phyloP scores from a whole-genome alignment of 2,113 vertebrate genomes.

The Deroptyus accipitrinus region DNA sequence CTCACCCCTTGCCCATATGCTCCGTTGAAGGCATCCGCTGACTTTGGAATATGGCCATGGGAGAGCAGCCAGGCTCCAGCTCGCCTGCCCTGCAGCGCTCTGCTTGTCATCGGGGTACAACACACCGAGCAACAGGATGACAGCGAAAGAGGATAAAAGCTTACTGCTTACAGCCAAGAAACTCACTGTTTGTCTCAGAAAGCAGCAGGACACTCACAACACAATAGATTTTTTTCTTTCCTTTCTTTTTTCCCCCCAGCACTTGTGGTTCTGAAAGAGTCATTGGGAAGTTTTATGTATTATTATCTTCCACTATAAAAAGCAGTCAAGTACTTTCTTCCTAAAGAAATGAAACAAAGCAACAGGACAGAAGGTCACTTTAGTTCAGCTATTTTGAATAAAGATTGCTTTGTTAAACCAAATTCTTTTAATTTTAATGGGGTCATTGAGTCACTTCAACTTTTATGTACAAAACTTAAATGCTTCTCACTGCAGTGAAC shows the following conservation, averaged over 20 bases:
- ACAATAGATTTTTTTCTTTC: neutral
- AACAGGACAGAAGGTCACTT: neutral
- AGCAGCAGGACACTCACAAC: neutral
- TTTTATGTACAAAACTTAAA: neutral
- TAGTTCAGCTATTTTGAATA: neutral
- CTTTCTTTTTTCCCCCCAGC: accelerated
- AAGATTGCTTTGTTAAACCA: neutral
- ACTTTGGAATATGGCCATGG: neutral
- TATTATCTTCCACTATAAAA: neutral
- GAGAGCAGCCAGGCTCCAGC: neutral
- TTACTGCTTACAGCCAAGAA: neutral
- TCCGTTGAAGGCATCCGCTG: neutral
- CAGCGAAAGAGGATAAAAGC: accelerated
- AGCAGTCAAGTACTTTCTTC: neutral
- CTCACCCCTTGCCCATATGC: neutral
- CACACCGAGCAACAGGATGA: accelerated
- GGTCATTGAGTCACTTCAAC: neutral
- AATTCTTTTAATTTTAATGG: neutral
- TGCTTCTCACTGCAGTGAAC: neutral
- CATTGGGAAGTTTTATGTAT: neutral
- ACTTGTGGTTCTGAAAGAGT: neutral
- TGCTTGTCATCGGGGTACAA: neutral
- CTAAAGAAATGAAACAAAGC: neutral
- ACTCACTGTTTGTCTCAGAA: neutral
- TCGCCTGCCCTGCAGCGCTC: accelerated